Evolutionary conservation across 1,140 invertebrate genomes (phyloP).

Genomic region (Palaemon carinicauda): DNA sequence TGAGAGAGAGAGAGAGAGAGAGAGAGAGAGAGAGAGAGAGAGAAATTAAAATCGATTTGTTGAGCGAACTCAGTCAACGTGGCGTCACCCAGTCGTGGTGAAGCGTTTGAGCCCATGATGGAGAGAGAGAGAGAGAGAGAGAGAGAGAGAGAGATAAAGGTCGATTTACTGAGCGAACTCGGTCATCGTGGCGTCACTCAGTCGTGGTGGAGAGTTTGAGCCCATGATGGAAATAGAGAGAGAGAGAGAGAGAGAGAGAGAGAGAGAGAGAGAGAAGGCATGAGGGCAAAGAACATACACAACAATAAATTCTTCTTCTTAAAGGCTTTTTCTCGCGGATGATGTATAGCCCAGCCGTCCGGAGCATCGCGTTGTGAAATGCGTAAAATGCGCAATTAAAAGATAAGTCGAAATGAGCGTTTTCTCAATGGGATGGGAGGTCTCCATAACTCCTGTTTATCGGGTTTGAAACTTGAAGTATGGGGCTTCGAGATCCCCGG

Average conservation of each 20-base stretch:
- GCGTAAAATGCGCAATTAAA: conserved; percentile 54
- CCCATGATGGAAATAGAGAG: neutral
- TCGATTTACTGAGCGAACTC: too few species aligned
- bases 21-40: too few species aligned
- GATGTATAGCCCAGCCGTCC: neutral
- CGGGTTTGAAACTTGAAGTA: conserved; percentile 30
- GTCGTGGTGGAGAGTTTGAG: neutral
- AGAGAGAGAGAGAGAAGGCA: neutral
- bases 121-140: neutral
- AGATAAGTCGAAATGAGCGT: conserved; percentile 49
- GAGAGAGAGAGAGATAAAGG: neutral
- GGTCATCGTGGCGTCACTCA: too few species aligned
- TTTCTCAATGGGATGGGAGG: conserved; percentile 5
- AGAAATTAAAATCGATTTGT: too few species aligned
- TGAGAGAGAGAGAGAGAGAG: too few species aligned
- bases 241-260: neutral
- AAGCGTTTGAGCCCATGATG: neutral
- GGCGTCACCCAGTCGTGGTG: neutral
- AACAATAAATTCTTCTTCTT: neutral
- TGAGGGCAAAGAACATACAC: neutral
- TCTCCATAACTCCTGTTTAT: conserved; percentile 34
- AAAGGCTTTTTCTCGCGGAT: too few species aligned
- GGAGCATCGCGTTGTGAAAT: conserved; percentile 9
- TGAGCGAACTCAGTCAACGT: too few species aligned
- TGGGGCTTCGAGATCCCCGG: neutral